Percentiles rank a stretch among this genome's conserved stretches.
phyloP scores from a whole-genome alignment of 2,113 vertebrate genomes.

The Numenius arquata region DNA sequence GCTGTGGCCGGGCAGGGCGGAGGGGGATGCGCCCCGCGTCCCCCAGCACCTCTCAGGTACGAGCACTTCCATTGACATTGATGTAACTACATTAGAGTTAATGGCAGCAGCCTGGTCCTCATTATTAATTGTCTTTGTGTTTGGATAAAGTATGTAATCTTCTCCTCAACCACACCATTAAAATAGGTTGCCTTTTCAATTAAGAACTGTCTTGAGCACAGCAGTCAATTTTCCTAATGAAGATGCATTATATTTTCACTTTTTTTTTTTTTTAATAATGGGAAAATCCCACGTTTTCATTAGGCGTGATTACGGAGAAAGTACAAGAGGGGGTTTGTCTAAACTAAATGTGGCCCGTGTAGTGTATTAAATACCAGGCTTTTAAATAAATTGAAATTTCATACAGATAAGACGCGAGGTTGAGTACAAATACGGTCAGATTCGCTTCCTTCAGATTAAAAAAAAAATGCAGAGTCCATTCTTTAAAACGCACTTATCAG shows the following conservation, averaged over 20 bases:
- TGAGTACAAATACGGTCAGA: slow-evolving; percentile 37
- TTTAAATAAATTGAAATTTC: slow-evolving; percentile 78
- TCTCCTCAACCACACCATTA: slow-evolving; percentile 79
- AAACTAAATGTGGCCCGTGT: slow-evolving; percentile 58
- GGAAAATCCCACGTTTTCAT: slow-evolving; percentile 76
- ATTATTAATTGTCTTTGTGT: slow-evolving; percentile 85
- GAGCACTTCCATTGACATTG: slow-evolving; percentile 64
- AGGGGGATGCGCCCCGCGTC: slow-evolving; percentile 9
- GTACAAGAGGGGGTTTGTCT: slow-evolving; percentile 59
- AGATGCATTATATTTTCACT: slow-evolving; percentile 76
- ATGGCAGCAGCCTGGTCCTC: slow-evolving; percentile 76
- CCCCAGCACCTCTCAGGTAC: slow-evolving; percentile 60
- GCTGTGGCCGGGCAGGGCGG: neutral
- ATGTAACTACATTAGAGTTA: slow-evolving; percentile 76
- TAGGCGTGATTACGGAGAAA: slow-evolving; percentile 71
- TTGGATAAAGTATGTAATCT: slow-evolving; percentile 87
- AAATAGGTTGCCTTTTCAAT: slow-evolving; percentile 85
- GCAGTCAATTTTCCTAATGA: slow-evolving; percentile 81
- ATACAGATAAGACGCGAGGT: slow-evolving; percentile 56
- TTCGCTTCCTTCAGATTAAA: slow-evolving; percentile 67
- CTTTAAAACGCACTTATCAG: slow-evolving; percentile 58
- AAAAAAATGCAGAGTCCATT: slow-evolving; percentile 32
- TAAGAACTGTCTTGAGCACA: slow-evolving; percentile 77
- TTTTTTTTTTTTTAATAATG: slow-evolving; percentile 50
- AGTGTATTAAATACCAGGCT: slow-evolving; percentile 65